Percentiles rank a stretch among this genome's conserved stretches.
Evolutionary conservation across 2,888 invertebrate species (phyloP).

Genomic region (Troilus luridus): DNA sequence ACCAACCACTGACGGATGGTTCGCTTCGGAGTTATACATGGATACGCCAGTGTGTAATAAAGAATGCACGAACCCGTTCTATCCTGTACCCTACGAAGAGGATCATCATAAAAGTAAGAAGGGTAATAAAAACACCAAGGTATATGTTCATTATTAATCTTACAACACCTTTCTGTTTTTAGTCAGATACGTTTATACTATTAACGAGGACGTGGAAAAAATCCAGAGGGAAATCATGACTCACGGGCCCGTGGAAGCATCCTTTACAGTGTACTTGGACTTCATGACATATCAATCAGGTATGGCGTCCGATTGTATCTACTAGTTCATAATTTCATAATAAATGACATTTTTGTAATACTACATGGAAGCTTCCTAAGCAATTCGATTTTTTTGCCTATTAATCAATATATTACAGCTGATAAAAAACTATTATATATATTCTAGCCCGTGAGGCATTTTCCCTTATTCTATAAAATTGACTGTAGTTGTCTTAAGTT

Average conservation of each 20-base stretch:
- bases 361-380: too few species aligned
- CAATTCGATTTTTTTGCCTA: too few species aligned
- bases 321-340: too few species aligned
- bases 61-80: constrained; percentile 59
- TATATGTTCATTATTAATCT: background rate
- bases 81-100: constrained; percentile 11
- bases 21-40: constrained; percentile 69
- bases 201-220: constrained; percentile 72
- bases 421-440: too few species aligned
- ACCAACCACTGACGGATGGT: constrained; percentile 82
- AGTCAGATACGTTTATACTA: constrained; percentile 23
- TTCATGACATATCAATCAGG: constrained; percentile 87
- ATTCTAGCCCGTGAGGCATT: too few species aligned
- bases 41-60: constrained; percentile 60
- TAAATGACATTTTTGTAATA: too few species aligned
- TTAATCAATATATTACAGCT: too few species aligned
- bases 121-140: background rate
- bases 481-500: too few species aligned
- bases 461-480: too few species aligned
- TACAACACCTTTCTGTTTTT: background rate
- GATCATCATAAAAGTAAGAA: constrained; percentile 61
- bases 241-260: constrained; percentile 91
- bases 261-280: constrained; percentile 90
- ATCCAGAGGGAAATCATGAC: constrained; percentile 86
- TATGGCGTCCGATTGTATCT: constrained; percentile 67